phyloP scores from a whole-genome alignment of 2,888 invertebrate species.

The Lasioglossum oenotherae region DNA sequence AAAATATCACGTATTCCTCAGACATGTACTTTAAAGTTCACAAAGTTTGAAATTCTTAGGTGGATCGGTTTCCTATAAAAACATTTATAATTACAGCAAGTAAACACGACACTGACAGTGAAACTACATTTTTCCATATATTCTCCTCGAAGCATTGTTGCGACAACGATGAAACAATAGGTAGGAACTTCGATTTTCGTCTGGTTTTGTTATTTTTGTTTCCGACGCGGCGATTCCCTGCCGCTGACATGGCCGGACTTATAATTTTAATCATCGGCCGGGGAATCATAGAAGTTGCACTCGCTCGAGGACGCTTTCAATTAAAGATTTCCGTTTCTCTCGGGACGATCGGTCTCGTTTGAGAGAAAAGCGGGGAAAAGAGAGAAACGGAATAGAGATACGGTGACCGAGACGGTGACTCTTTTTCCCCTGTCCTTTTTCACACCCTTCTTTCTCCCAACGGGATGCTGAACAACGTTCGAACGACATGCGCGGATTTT shows the following conservation, averaged over 20 bases:
- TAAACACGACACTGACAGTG: too few relatives aligned
- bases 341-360: conserved; percentile 73
- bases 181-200: conserved; percentile 57
- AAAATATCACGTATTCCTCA: background rate
- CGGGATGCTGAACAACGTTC: background rate
- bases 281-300: conserved; percentile 78
- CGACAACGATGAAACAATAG: conserved; percentile 29
- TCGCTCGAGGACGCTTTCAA: conserved; percentile 77
- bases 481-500: background rate
- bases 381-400: background rate
- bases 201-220: conserved; percentile 64
- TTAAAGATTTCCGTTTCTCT: conserved; percentile 77
- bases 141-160: background rate
- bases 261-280: conserved; percentile 80
- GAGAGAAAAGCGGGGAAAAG: background rate
- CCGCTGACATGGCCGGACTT: conserved; percentile 77
- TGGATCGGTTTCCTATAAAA: too few relatives aligned
- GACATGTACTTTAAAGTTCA: background rate
- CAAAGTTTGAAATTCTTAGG: background rate
- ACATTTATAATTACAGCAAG: background rate
- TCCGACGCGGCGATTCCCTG: conserved; percentile 72
- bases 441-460: background rate
- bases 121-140: background rate
- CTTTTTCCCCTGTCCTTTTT: background rate
- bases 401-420: background rate